A percentile compares a stretch with the other conserved stretches of the same genome.
phyloP scores from a whole-genome alignment of 2,888 invertebrate species.

The Aromia moschata region DNA sequence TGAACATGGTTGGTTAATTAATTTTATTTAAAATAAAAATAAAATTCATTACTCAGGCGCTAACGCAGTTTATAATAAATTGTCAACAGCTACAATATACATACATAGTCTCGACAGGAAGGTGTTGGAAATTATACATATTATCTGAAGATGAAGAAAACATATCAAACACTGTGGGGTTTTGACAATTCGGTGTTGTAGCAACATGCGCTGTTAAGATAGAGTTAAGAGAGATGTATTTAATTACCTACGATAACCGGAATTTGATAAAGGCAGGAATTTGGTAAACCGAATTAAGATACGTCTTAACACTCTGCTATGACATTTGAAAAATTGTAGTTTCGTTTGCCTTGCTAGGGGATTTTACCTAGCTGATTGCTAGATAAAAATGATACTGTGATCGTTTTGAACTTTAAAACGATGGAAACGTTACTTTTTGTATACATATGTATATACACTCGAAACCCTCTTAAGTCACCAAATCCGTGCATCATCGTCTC shows the following conservation, averaged over 20 bases:
- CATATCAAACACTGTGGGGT: constrained; percentile 2
- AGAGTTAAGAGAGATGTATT: background rate
- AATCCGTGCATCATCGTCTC: no score
- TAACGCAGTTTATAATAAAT: background rate
- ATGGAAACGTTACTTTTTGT: no score
- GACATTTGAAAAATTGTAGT: no score
- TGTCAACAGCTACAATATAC: background rate
- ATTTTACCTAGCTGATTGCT: no score
- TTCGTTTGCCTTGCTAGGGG: no score
- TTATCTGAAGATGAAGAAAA: constrained; percentile 1
- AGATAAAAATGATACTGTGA: no score
- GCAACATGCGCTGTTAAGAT: background rate
- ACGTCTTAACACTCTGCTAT: no score
- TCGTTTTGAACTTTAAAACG: no score
- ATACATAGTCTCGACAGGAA: background rate
- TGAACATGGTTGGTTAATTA: background rate
- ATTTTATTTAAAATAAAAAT: background rate
- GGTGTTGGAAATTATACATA: background rate
- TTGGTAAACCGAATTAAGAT: no score
- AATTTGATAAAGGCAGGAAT: background rate
- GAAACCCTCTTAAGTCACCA: no score
- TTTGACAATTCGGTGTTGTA: constrained; percentile 3
- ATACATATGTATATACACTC: no score
- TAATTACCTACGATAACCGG: background rate
- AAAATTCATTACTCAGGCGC: background rate